These are phyloP conservation scores for Saguinus midas DNA, from an alignment of 2,113 vertebrate genomes.

Conservation along the genomic window DNA sequence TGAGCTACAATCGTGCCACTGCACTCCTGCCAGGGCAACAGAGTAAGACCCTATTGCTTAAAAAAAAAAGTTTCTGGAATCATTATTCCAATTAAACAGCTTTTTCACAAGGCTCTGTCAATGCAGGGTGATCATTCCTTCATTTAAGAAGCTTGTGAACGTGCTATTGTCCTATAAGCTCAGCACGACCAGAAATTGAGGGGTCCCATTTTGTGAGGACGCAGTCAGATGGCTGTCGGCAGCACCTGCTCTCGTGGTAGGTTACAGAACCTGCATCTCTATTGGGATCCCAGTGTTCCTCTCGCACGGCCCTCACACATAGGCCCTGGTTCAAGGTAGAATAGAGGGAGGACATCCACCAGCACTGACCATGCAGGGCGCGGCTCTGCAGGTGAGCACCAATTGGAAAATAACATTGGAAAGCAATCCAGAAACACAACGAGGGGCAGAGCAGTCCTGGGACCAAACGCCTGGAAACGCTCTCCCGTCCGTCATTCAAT, in stretches of 20 bases:
- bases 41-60: not conserved
- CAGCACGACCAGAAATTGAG: not conserved
- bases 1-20: not conserved
- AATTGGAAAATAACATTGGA: not conserved
- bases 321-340: too few species aligned
- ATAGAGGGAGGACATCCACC: not conserved
- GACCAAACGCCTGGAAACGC: not conserved
- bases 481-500: not conserved
- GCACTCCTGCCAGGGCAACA: not conserved
- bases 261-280: not conserved
- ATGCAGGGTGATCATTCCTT: not conserved
- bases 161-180: not conserved
- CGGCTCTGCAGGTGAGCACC: not conserved
- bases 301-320: not conserved
- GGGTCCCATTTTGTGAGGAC: not conserved
- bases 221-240: not conserved
- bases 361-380: not conserved
- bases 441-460: not conserved
- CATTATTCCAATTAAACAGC: not conserved
- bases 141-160: not conserved
- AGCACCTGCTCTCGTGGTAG: too few species aligned
- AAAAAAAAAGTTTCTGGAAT: not conserved
- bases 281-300: not conserved
- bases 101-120: not conserved
- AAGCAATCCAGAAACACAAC: constrained; percentile 13